A percentile compares a stretch with the other conserved stretches of the same genome.
Conservation (phyloP, 2,113 vertebrate genomes). For the Eurypyga helias region DNA sequence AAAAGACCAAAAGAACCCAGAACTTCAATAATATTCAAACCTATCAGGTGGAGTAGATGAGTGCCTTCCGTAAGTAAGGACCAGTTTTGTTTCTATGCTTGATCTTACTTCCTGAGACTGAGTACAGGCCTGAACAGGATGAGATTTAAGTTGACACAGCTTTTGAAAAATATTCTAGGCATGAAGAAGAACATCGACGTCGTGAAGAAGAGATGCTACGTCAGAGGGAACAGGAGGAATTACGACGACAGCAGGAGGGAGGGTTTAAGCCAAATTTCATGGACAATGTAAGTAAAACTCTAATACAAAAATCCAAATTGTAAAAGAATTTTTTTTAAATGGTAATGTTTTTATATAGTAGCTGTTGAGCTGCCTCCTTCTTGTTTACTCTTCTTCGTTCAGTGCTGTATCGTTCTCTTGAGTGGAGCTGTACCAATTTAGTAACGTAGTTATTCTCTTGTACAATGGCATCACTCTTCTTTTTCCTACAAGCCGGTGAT, state of each 20-base stretch:
- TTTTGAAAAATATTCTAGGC: conserved; percentile 56
- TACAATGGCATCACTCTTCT: neutral
- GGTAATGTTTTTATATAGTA: neutral
- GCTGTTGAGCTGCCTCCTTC: neutral
- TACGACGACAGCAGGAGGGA: conserved; percentile 87
- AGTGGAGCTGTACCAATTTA: neutral
- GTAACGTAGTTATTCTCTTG: neutral
- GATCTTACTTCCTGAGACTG: neutral
- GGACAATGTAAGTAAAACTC: conserved; percentile 89
- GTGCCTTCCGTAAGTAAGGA: neutral
- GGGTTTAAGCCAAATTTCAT: conserved; percentile 92
- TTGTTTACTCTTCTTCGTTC: neutral
- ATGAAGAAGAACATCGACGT: conserved; percentile 93
- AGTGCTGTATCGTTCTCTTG: neutral
- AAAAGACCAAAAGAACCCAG: neutral
- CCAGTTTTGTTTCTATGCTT: neutral
- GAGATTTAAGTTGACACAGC: neutral
- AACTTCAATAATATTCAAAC: neutral
- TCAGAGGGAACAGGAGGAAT: conserved; percentile 93
- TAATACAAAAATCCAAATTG: neutral
- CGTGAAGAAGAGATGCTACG: conserved; percentile 94
- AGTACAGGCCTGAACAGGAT: neutral
- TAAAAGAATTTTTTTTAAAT: neutral
- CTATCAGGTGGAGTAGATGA: neutral
- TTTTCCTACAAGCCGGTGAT: neutral